Base-by-base conservation (phyloP, 2,888 invertebrate species). In the Palloptera scutellata region DNA sequence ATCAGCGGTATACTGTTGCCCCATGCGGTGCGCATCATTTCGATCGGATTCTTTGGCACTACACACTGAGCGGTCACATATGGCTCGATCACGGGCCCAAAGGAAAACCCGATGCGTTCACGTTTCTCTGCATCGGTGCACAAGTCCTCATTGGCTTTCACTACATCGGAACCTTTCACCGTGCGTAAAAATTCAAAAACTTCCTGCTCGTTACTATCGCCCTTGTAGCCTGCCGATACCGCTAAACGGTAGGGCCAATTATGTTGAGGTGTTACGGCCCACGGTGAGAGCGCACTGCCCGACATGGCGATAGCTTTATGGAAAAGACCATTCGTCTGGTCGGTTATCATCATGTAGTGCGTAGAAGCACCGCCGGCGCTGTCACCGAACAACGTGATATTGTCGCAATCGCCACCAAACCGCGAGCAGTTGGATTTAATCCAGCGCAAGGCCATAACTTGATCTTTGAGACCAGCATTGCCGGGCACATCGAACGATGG, bases 381-480 rank as follows among this genome's bases (percentile, higher is more conserved):
- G 71, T 87, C 86, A 6, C 88, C 88, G 70, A 87, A 87, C 53
- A 88, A 75, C 1, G 87, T 88, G 1, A 84, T 87, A 73, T 88
- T 88, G 53, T 83, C 79, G 4, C 86, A 81, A 73, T 88, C 86
- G 12, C 88, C 88, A 65, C 86, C 86, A 73, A 88, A 88, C 43
- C 82, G 79, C n/a, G 76, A 71, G 55, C 87, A 86, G 73, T 88
- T 88, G n/a, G 81, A 82, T 70, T 86, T 84, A 1, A 88, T 83
- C 87, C 87, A 88, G 73, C 84, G 85, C 52, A 88, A 74, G 0
- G 87, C 87, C 78, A 87, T 74, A 0, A 87, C 83, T 77, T 86
- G 86, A 76, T 88, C 88, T 75, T 88, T 87, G 0, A 88, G 81
- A 0, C 86, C 87, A 0, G 87, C 87, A 78, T 88, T 88, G 15